phyloP scores from a whole-genome alignment of 2,113 vertebrate species.

The Tinamus guttatus region DNA sequence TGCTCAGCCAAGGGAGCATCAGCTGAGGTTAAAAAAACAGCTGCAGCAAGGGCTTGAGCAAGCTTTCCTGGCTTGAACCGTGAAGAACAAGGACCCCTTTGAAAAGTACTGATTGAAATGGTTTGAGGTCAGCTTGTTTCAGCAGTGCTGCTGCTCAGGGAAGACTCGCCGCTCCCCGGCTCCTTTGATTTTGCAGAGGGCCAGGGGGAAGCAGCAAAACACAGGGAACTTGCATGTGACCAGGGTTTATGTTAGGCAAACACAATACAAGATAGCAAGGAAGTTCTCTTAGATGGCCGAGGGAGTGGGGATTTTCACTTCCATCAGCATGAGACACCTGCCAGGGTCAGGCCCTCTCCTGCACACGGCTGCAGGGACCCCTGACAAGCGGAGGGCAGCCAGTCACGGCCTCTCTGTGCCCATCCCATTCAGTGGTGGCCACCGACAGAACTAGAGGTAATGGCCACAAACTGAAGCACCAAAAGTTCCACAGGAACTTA shows the following conservation, averaged over 20 bases:
- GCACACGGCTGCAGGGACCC: rapidly evolving
- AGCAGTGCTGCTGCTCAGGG: neutral
- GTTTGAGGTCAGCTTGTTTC: neutral
- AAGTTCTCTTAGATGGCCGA: rapidly evolving
- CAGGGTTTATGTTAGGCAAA: neutral
- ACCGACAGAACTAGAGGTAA: too few relatives aligned
- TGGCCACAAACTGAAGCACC: too few relatives aligned
- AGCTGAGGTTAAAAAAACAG: neutral
- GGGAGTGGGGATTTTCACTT: neutral
- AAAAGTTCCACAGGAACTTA: too few relatives aligned
- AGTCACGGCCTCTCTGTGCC: neutral
- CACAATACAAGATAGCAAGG: rapidly evolving
- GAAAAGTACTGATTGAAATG: neutral
- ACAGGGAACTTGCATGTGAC: neutral
- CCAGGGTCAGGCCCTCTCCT: neutral
- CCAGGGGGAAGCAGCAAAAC: neutral
- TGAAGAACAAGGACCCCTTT: neutral
- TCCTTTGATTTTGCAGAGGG: neutral
- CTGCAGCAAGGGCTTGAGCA: neutral
- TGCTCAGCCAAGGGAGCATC: rapidly evolving
- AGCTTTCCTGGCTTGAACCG: neutral
- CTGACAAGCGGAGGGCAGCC: neutral
- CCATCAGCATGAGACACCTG: too few relatives aligned
- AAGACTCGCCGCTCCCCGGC: rapidly evolving
- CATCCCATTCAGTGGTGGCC: too few relatives aligned